Base-by-base conservation (phyloP, 2,113 vertebrate genomes). In the Phoenicopterus ruber region DNA sequence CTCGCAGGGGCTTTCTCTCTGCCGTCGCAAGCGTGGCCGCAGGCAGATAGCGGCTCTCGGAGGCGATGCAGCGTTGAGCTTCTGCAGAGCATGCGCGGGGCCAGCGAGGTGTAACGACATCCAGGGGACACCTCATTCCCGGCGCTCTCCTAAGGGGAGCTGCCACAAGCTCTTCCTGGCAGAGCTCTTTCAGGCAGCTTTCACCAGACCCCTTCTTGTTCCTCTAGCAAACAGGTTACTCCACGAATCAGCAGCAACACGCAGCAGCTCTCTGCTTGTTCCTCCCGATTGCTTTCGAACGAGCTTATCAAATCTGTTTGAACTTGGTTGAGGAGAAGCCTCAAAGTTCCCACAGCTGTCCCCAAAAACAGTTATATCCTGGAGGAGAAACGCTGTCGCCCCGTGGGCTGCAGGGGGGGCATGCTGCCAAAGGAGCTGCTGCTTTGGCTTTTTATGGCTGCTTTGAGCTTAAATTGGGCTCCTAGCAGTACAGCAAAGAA, bases 1-100 rank as follows among this genome's bases (percentile, higher is more conserved):
- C 52, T 85, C 9, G 1, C 15, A 31, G 50, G 44, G 25, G 18
- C 28, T 17, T 36, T 57, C 7, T 47, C 19, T 70, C n/a, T 62
- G 40, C 47, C 11, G 2, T 8, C 2, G 4, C n/a, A 67, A 16
- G 24, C 0, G 3, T 72, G n/a, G 71, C 32, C 26, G 8, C 1
- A 13, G 38, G 20, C 49, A 34, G 63, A 24, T 2, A 20, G 62
- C 25, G 7, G 67, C 50, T 80, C n/a, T 86, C 46, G 3, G 77
- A 61, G 72, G 20, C 1, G 4, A 7, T 32, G 38, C 29, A 67
- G 21, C 1, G 0, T 7, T 38, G 22, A 83, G 67, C 63, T 55
- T 12, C 63, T 55, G 74, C 74, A 59, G 57, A 54, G 17, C 9
- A 4, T 8, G 25, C 42, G 3, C 1, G 1, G 38, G 44, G 61